A percentile compares a stretch with the other conserved stretches of the same genome.
Evolutionary conservation across 1,140 invertebrate genomes (phyloP).

Genomic region (Cydia fagiglandana): DNA sequence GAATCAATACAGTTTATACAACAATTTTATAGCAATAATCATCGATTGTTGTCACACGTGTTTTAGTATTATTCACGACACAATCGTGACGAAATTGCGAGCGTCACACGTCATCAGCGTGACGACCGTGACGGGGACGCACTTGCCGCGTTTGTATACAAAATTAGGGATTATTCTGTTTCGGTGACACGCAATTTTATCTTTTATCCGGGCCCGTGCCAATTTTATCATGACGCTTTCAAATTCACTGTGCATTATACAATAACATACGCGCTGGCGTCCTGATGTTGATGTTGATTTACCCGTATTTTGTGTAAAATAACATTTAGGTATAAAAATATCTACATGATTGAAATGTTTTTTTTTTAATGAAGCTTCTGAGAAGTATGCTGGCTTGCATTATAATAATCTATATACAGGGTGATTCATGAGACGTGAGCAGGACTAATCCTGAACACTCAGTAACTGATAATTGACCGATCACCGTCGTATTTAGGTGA

Average conservation of each 20-base stretch:
- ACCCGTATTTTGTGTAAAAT: background rate
- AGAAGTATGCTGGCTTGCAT: no score
- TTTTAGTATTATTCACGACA: constrained; percentile 22
- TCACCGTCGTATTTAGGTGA: no score
- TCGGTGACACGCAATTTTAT: constrained; percentile 50
- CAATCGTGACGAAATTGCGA: constrained; percentile 30
- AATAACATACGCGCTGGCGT: background rate
- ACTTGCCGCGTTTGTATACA: constrained; percentile 58
- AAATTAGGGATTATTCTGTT: constrained; percentile 71
- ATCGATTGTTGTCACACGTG: constrained; percentile 31
- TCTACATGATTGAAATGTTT: no score
- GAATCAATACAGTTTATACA: constrained; percentile 24
- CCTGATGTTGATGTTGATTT: background rate
- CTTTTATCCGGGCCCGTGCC: constrained; percentile 31
- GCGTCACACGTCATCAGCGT: constrained; percentile 32
- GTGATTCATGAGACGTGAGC: no score
- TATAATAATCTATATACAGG: no score
- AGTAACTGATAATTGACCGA: no score
- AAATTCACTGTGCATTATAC: background rate
- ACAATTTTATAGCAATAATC: constrained; percentile 31
- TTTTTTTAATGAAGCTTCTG: no score
- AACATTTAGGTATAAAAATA: no score
- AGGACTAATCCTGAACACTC: no score
- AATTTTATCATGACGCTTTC: background rate
- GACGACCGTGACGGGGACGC: constrained; percentile 43